These are phyloP conservation scores for Teleopsis dalmanni DNA, from an alignment of 1,140 invertebrate genomes.

Conservation along the genomic window DNA sequence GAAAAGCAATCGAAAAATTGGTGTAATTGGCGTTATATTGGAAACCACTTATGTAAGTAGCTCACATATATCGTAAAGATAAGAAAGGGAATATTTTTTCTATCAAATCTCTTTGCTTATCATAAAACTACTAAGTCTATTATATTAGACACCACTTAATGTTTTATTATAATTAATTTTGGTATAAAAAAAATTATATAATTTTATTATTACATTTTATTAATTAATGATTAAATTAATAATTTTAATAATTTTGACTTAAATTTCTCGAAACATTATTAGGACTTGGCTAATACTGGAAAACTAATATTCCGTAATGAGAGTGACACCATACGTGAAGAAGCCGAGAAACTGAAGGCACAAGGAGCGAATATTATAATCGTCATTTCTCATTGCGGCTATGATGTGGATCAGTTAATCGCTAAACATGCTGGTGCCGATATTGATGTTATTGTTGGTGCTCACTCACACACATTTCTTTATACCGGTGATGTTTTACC, in stretches of 20 bases:
- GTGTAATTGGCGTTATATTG: constrained; percentile 72
- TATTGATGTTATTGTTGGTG: constrained; percentile 76
- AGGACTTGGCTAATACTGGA: constrained; percentile 55
- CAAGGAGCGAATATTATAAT: constrained; percentile 67
- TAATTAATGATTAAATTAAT: neutral
- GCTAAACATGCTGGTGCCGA: constrained; percentile 55
- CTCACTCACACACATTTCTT: constrained; percentile 77
- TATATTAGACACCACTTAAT: no score
- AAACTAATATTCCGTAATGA: constrained; percentile 60
- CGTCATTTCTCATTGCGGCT: constrained; percentile 71
- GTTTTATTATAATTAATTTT: no score
- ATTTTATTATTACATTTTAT: neutral
- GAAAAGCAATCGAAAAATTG: constrained; percentile 59
- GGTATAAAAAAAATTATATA: neutral
- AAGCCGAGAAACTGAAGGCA: constrained; percentile 54
- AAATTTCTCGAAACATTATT: neutral
- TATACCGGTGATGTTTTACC: constrained; percentile 52
- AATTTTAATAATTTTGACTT: neutral
- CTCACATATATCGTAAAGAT: no score
- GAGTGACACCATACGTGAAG: constrained; percentile 54
- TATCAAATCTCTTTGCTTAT: neutral
- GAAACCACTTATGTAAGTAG: constrained; percentile 58
- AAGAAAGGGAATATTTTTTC: neutral
- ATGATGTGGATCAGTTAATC: constrained; percentile 61
- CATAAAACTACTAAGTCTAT: neutral